These are phyloP conservation scores for Atopsyche davidsoni DNA, from an alignment of 1,140 invertebrate genomes.

Conservation along the genomic window DNA sequence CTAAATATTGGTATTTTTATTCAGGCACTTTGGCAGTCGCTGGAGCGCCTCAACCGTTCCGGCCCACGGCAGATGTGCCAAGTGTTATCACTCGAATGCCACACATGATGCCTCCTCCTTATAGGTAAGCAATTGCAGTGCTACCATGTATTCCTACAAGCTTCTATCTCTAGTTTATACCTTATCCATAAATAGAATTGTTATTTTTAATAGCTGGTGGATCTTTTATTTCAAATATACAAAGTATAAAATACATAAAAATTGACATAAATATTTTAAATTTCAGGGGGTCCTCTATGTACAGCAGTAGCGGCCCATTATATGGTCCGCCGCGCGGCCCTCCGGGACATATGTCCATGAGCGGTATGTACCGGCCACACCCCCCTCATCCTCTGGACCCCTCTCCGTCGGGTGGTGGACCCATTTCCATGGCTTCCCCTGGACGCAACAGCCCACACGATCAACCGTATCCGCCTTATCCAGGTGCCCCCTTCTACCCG, in stretches of 20 bases:
- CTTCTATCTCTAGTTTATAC: neutral
- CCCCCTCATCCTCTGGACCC: slow-evolving; percentile 48
- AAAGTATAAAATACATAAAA: neutral
- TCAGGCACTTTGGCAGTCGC: slow-evolving; percentile 44
- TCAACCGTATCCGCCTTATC: slow-evolving; percentile 16
- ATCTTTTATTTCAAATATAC: neutral
- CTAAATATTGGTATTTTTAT: slow-evolving; percentile 9
- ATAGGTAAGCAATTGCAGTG: slow-evolving; percentile 39
- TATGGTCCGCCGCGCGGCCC: slow-evolving; percentile 27
- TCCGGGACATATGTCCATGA: slow-evolving; percentile 12
- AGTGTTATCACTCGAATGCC: slow-evolving; percentile 59
- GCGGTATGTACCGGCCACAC: slow-evolving; percentile 41
- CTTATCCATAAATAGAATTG: neutral
- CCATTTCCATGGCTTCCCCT: slow-evolving; percentile 34
- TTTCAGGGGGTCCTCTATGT: slow-evolving; percentile 41
- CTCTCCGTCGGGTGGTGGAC: slow-evolving; percentile 49
- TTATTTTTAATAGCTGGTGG: neutral
- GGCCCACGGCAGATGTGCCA: slow-evolving; percentile 49
- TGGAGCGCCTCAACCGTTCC: slow-evolving; percentile 45
- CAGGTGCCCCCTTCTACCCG: slow-evolving; percentile 27
- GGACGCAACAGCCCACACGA: slow-evolving; percentile 20
- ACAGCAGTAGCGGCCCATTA: slow-evolving; percentile 18
- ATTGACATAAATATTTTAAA: slow-evolving; percentile 9
- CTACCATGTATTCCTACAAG: too few species aligned
- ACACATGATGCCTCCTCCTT: slow-evolving; percentile 52